phyloP scores from a whole-genome alignment of 2,797 vertebrate species.

The Morus bassanus region DNA sequence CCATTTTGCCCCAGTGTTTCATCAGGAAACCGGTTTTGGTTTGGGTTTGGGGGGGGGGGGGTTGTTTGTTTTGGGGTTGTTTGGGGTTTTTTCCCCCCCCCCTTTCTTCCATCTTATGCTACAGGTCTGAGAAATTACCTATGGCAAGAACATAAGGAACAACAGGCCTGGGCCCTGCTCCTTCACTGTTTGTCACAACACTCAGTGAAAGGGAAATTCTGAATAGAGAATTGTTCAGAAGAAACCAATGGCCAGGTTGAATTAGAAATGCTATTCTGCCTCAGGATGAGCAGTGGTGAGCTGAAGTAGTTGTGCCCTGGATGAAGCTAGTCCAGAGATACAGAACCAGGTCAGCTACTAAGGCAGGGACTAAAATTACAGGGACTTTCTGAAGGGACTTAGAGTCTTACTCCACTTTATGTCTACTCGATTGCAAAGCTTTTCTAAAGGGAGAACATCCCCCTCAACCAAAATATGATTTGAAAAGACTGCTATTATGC shows the following conservation, averaged over 20 bases:
- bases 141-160: not conserved
- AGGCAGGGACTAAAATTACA: not conserved
- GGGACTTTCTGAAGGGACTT: not conserved
- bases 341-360: not conserved
- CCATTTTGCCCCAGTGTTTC: not conserved
- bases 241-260: not conserved
- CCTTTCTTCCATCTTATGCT: not conserved
- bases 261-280: not conserved
- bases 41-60: too few species aligned
- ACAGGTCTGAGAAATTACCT: not conserved
- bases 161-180: not conserved
- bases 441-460: not conserved
- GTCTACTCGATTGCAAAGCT: not conserved
- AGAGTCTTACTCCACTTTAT: not conserved
- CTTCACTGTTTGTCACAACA: not conserved
- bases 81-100: too few species aligned
- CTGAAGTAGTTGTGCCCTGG: not conserved
- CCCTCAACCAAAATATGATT: not conserved
- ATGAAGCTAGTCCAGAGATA: not conserved
- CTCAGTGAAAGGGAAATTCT: not conserved
- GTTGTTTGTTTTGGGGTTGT: too few species aligned
- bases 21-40: not conserved
- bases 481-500: not conserved
- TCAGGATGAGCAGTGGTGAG: not conserved
- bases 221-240: not conserved